phyloP scores from a whole-genome alignment of 2,113 vertebrate genomes.

The Amblyopsis rosae region DNA sequence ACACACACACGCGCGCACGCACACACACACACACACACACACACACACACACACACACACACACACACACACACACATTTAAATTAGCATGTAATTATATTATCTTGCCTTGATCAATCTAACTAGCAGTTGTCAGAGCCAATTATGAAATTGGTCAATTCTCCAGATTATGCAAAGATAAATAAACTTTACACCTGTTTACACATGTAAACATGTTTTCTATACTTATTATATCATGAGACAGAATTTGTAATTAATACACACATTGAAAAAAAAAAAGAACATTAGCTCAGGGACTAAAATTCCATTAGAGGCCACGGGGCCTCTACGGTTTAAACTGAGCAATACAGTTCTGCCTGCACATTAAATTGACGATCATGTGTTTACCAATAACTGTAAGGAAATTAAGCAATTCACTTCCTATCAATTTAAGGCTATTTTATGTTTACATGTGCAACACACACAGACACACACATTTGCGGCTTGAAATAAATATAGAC shows the following conservation, averaged over 20 bases:
- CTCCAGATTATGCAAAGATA: conserved; percentile 36
- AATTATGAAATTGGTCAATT: conserved; percentile 19
- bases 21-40: no score
- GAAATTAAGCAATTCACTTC: conserved; percentile 23
- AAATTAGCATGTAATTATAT: conserved; percentile 23
- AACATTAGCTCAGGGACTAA: conserved; percentile 35
- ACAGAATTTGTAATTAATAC: conserved; percentile 48
- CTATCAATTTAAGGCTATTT: conserved; percentile 16
- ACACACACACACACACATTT: conserved; percentile 3
- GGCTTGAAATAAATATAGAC: no score
- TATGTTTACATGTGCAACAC: neutral
- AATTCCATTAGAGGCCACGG: conserved; percentile 60
- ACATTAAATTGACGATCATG: conserved; percentile 24
- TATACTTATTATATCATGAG: conserved; percentile 54
- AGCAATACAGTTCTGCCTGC: conserved; percentile 12
- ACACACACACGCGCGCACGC: no score
- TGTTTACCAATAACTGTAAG: conserved; percentile 31
- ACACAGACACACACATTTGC: neutral
- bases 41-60: neutral
- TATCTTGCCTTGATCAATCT: conserved; percentile 19
- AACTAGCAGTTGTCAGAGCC: conserved; percentile 18
- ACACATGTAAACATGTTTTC: conserved; percentile 18
- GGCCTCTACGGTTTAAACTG: conserved; percentile 31
- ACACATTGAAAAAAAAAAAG: conserved; percentile 44
- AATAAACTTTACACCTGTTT: conserved; percentile 38